Percentiles rank a stretch among this genome's conserved stretches.
These are phyloP conservation scores for Himalopsyche japonica DNA, from an alignment of 2,888 invertebrate genomes.

Conservation along the genomic window DNA sequence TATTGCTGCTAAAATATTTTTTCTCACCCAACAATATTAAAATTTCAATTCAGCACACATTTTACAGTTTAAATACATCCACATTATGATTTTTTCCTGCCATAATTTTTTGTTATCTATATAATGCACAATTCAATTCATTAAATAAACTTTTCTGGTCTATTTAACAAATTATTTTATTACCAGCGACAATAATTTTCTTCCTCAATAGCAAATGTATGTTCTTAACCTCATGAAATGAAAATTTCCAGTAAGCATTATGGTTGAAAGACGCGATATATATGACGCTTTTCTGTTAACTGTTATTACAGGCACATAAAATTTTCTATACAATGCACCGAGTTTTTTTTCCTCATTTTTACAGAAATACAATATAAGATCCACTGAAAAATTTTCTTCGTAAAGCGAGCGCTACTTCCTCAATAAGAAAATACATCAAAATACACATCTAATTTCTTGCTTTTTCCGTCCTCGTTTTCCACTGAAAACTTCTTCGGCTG, in stretches of 20 bases:
- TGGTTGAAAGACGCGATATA: background rate
- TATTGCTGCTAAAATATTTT: too few species aligned
- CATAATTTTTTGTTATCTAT: too few species aligned
- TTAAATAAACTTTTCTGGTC: too few species aligned
- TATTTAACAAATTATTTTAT: background rate
- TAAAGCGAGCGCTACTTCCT: background rate
- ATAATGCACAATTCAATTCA: too few species aligned
- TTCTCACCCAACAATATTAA: too few species aligned
- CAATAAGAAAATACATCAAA: too few species aligned
- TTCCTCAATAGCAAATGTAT: background rate
- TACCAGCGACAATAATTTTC: background rate
- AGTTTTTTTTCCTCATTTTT: background rate
- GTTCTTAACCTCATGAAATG: background rate
- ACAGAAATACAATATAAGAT: background rate
- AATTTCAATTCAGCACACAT: too few species aligned
- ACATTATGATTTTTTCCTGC: too few species aligned
- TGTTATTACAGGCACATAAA: background rate
- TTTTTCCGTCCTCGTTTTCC: too few species aligned
- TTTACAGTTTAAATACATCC: too few species aligned
- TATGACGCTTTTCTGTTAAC: background rate
- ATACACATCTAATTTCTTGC: too few species aligned
- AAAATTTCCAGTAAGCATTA: background rate
- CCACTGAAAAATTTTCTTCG: background rate
- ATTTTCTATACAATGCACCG: background rate
- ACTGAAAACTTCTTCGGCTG: too few species aligned